Evolutionary conservation across 2,113 vertebrate species (phyloP).

Genomic region (Cairina moschata): DNA sequence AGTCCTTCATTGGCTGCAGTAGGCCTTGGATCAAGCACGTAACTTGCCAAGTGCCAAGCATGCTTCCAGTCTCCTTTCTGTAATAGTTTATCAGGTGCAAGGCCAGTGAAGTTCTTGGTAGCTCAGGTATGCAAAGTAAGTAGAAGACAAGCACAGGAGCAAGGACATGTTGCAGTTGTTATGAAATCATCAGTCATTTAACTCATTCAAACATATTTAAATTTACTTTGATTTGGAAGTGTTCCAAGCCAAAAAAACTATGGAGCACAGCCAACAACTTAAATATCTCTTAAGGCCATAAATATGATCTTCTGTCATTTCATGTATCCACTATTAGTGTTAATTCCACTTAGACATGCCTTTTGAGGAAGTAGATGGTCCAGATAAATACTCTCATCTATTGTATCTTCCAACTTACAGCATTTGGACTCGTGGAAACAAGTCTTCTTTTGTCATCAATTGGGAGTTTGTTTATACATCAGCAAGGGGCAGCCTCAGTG

Average conservation of each 20-base stretch:
- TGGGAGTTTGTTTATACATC: background rate
- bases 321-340: background rate
- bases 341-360: background rate
- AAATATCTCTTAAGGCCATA: background rate
- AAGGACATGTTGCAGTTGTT: background rate
- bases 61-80: background rate
- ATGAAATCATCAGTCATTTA: background rate
- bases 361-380: background rate
- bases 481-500: background rate
- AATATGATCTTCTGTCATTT: background rate
- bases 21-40: background rate
- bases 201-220: background rate
- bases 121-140: background rate
- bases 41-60: background rate
- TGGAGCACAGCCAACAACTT: background rate
- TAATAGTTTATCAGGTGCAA: background rate
- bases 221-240: conserved; percentile 24
- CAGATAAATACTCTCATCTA: background rate
- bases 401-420: background rate
- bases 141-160: background rate
- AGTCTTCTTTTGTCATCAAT: background rate
- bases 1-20: background rate
- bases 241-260: conserved; percentile 9
- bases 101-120: background rate
- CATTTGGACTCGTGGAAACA: background rate